These are phyloP conservation scores for Grapholita molesta DNA, from an alignment of 1,140 invertebrate genomes.

Conservation along the genomic window DNA sequence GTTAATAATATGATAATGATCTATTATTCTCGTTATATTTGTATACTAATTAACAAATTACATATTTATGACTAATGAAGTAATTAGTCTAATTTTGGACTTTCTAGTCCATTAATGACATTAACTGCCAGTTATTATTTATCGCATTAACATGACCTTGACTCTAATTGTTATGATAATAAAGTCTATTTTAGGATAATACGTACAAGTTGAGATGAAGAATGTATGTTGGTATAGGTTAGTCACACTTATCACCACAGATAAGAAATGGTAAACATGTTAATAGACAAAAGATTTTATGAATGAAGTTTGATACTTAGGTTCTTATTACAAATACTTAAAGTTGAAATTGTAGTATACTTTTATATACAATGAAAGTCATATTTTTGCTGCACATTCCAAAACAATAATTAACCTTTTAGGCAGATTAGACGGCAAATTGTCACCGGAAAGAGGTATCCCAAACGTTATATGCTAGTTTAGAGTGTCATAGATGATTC, in stretches of 20 bases:
- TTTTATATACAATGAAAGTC: no score
- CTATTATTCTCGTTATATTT: neutral
- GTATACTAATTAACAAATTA: conserved; percentile 8
- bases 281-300: neutral
- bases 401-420: no score
- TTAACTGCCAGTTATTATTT: neutral
- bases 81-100: neutral
- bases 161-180: neutral
- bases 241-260: neutral
- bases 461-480: no score
- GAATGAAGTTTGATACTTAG: neutral
- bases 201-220: neutral
- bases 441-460: no score
- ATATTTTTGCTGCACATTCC: no score
- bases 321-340: neutral
- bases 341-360: neutral
- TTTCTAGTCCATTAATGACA: neutral
- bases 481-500: no score
- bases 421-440: no score
- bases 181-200: neutral
- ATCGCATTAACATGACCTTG: neutral
- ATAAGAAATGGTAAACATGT: neutral
- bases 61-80: neutral
- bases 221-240: neutral
- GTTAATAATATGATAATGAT: conserved; percentile 17